Percentiles rank a stretch among this genome's conserved stretches.
These are phyloP conservation scores for Heliothis subflexa DNA, from an alignment of 1,140 invertebrate species.

Conservation along the genomic window DNA sequence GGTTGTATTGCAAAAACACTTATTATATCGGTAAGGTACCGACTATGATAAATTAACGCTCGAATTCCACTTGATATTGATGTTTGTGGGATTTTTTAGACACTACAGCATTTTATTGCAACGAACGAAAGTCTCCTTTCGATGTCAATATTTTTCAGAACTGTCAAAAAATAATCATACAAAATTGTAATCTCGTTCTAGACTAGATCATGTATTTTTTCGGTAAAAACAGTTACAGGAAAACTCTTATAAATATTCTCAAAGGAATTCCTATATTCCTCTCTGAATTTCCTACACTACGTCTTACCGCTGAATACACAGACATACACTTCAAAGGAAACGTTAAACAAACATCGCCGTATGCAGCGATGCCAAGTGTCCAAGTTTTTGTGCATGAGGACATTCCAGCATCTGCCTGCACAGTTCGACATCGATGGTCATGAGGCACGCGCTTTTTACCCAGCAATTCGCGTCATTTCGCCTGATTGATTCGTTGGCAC, in stretches of 20 bases:
- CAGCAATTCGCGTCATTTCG: slow-evolving; percentile 56
- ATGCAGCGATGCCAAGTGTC: slow-evolving; percentile 50
- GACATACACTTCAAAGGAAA: slow-evolving; percentile 10
- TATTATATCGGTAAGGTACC: too few relatives aligned
- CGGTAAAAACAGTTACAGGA: neutral
- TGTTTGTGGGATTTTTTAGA: too few relatives aligned
- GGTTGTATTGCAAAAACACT: neutral
- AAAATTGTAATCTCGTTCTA: neutral
- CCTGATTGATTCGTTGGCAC: slow-evolving; percentile 60
- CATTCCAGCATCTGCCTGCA: slow-evolving; percentile 47
- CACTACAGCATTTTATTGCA: too few relatives aligned
- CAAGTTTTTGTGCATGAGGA: slow-evolving; percentile 58
- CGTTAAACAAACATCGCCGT: slow-evolving; percentile 15
- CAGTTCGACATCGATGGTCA: slow-evolving; percentile 61
- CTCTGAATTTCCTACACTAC: neutral
- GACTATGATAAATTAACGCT: too few relatives aligned
- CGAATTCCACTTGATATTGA: too few relatives aligned
- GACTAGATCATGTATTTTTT: neutral
- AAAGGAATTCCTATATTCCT: neutral
- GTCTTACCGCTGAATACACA: neutral
- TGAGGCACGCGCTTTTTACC: slow-evolving; percentile 63
- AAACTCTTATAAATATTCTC: too few relatives aligned
- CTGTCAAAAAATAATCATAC: neutral
- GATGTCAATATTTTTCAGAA: neutral
- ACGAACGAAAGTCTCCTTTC: too few relatives aligned